phyloP scores from a whole-genome alignment of 1,140 invertebrate genomes.

The Luehdorfia chinensis region DNA sequence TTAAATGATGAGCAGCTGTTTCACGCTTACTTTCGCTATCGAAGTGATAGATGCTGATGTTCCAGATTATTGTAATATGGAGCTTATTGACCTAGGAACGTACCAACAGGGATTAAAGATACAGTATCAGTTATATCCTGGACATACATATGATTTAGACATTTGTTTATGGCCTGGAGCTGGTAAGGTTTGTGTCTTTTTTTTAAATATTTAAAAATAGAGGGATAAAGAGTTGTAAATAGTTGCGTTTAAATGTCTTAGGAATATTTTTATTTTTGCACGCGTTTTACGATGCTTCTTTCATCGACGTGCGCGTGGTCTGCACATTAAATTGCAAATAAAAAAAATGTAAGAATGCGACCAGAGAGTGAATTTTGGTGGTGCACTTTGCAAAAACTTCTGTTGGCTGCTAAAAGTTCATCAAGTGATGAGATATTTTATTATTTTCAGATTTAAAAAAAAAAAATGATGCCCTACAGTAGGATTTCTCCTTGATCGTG shows the following conservation, averaged over 20 bases:
- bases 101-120: slow-evolving; percentile 47
- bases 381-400: too few species aligned
- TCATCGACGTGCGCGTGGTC: background rate
- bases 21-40: slow-evolving; percentile 54
- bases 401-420: too few species aligned
- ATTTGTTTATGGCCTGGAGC: slow-evolving; percentile 57
- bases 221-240: too few species aligned
- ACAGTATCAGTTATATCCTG: slow-evolving; percentile 52
- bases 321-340: background rate
- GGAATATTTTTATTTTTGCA: background rate
- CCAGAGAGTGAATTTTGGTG: background rate
- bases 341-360: background rate
- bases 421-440: too few species aligned
- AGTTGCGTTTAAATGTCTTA: too few species aligned
- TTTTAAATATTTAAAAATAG: background rate
- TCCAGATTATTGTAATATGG: too few species aligned
- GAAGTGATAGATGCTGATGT: slow-evolving; percentile 41
- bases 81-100: slow-evolving; percentile 48
- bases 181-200: slow-evolving; percentile 42
- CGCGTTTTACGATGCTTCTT: background rate
- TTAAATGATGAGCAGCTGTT: slow-evolving; percentile 20
- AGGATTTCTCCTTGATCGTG: too few species aligned
- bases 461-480: too few species aligned
- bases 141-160: slow-evolving; percentile 49
- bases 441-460: too few species aligned